phyloP scores from a whole-genome alignment of 2,797 vertebrate genomes.

The Poeciliopsis presidionis region DNA sequence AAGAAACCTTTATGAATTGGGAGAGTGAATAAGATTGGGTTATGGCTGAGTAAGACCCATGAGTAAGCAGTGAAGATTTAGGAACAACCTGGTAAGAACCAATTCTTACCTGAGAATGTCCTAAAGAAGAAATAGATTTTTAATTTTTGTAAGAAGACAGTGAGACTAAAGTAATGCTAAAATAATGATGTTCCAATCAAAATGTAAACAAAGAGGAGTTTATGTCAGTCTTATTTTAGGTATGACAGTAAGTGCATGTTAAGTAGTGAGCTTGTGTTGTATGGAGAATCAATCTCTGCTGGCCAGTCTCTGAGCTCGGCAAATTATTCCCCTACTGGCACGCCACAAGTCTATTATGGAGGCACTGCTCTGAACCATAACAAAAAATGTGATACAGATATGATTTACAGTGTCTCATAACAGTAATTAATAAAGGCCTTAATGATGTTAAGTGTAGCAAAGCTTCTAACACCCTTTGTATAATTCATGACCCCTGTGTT shows the following conservation, averaged over 20 bases:
- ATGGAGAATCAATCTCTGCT: neutral
- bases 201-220: neutral
- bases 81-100: neutral
- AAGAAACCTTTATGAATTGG: neutral
- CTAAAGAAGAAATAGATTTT: too few species aligned
- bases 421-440: constrained; percentile 64
- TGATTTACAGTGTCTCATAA: constrained; percentile 65
- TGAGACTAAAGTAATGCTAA: neutral
- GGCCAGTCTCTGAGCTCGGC: constrained; percentile 12
- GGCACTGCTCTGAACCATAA: constrained; percentile 43
- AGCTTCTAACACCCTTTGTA: constrained; percentile 60
- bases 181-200: neutral
- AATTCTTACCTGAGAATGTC: too few species aligned
- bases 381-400: constrained; percentile 46
- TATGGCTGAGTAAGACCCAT: neutral
- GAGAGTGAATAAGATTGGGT: neutral
- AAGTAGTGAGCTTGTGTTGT: neutral
- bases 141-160: neutral
- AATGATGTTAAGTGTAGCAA: constrained; percentile 69
- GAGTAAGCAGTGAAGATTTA: neutral
- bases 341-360: constrained; percentile 53
- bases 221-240: neutral
- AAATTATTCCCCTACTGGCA: constrained; percentile 55
- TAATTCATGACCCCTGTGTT: constrained; percentile 64
- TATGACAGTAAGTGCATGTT: neutral